Conservation (phyloP, 1,140 invertebrate species). For the Bombus consobrinus region DNA sequence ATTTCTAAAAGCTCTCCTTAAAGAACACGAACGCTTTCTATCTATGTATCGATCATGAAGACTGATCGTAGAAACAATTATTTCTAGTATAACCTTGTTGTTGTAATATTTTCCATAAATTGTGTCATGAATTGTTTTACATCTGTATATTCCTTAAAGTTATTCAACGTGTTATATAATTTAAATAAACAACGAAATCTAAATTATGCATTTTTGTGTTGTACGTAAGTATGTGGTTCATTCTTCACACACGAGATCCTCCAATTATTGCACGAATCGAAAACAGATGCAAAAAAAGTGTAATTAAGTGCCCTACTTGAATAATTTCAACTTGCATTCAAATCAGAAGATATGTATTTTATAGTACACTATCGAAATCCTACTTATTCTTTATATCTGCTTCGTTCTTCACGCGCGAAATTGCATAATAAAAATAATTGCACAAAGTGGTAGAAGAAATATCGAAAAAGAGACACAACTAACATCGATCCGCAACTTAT, state of each 20-base stretch:
- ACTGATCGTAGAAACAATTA: neutral
- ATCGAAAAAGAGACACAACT: neutral
- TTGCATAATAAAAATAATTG: neutral
- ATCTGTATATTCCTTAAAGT: too few relatives aligned
- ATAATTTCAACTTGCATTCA: neutral
- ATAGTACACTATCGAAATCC: neutral
- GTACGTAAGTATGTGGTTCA: neutral
- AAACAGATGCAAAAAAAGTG: neutral
- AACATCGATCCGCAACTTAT: neutral
- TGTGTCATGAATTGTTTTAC: neutral
- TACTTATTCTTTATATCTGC: neutral
- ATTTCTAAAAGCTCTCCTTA: constrained; percentile 39
- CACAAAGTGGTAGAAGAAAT: neutral
- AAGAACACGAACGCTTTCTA: neutral
- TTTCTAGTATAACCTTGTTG: neutral
- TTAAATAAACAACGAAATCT: neutral
- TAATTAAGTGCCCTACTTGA: neutral
- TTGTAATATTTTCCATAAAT: neutral
- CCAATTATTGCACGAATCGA: neutral
- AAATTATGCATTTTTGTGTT: neutral
- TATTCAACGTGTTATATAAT: too few relatives aligned
- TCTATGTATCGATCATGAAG: neutral
- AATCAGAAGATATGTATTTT: neutral
- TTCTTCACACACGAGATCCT: neutral
- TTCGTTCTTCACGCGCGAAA: too few relatives aligned